Evolutionary conservation across 2,797 vertebrate genomes (phyloP), one percentile per base, ranked within the genome.

Genomic region (Coreius guichenoti): DNA sequence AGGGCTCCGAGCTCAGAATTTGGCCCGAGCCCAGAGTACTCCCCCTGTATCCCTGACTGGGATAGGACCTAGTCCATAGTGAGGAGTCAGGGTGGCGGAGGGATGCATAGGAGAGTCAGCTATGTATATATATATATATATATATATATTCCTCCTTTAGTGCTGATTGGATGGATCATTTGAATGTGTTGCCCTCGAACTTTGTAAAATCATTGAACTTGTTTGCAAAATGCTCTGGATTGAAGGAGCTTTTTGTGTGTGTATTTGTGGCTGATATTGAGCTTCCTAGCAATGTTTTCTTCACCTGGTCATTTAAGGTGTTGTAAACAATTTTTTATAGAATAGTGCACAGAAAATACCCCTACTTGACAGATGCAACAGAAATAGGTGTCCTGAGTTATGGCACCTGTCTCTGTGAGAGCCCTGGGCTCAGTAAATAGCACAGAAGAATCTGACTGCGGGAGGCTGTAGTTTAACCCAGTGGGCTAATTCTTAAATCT

Each of bases 361-460:
- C 16, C 56, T 19, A 19, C 56, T 63, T 63, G 76, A 63, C 36
- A 78, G 56, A 78, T 61, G 12, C 58, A 78, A 78, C 76, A 63
- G 56, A 63, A 78, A 78, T 45, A 29, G 76, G 5, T 63, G 76
- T 78, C 39, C 56, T 29, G 56, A 45, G n/a, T 45, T 21, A 63
- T 78, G 76, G 36, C 76, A 78, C 33, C 76, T 63, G n/a, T 78
- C 76, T 61, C n/a, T 19, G 14, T 43, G 36, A 78, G n/a, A 43
- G 56, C n/a, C n/a, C 23, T 61, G 16, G 56, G 33, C 73, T 76
- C 29, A 56, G 12, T 21, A 74, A 74, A 51, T 21, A 51, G 19
- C 33, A 31, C 36, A 19, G 36, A 43, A 29, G 0, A 39, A 39
- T 56, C 31, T 56, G 51, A 36, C 31, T 39, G 7, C 1, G 0